Base-by-base conservation (phyloP, 2,888 invertebrate genomes). In the Pegoplata infirma region DNA sequence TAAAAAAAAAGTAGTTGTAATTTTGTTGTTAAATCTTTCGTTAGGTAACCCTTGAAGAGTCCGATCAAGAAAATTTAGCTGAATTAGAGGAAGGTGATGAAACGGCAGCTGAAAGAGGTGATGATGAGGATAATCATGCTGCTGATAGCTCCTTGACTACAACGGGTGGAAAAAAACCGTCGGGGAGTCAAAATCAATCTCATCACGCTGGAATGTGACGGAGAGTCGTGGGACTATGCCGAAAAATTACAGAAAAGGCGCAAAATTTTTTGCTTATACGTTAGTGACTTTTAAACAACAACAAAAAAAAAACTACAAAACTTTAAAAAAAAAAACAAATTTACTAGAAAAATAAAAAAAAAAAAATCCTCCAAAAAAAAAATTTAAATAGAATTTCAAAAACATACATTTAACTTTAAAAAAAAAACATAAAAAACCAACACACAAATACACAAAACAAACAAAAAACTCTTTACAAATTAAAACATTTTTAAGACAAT, bases 191-290 rank as follows among this genome's bases (percentile, higher is more conserved):
- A 90, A 85, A 91, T 91, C 86, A 92, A 90, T 85, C 91, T 86
- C 87, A 91, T 90, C 89, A 92, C 89, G 85, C 92, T 92, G 95
- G 95, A 90, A 96, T 96, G 94, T 96, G 96, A 96, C 96, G 95
- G 95, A 95, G 95, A 94, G 93, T 96, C 91, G 92, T 94, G 90
- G 95, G 95, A 92, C 94, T 96, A 91, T 96, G 94, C 92, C 95
- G 94, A 92, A 96, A 95, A 93, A 93, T 96, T 91, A 93, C 94
- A 91, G 95, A 95, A 91, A 95, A 94, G 91, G 94, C 95, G 91
- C 95, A 95, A 92, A 94, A 94, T 91, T 95, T 95, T 94, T 95
- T 95, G 94, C 94, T 94, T 91, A 93, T 94, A 91, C 94, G 94
- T 92, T 94, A 95, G 87, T 85, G 84, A 85, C 83, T 82, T 86